Conservation (phyloP, 1,140 invertebrate species). For the Aphis gossypii region DNA sequence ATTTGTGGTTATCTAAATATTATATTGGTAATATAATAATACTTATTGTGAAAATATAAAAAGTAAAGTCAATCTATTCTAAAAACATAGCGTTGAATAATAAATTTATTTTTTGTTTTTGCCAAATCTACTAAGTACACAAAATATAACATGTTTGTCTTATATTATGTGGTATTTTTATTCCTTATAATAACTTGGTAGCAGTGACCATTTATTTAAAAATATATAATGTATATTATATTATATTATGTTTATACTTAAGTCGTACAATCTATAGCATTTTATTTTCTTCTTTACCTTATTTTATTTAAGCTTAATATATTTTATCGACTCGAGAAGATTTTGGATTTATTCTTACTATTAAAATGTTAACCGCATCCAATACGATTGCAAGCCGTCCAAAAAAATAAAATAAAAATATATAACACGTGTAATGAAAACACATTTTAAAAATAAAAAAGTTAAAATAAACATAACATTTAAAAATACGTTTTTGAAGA, state of each 20-base stretch:
- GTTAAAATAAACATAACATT: slow-evolving; percentile 2
- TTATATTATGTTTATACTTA: not conserved
- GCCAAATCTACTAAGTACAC: not conserved
- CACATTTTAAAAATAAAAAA: slow-evolving; percentile 12
- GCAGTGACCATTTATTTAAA: not conserved
- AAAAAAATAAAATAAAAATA: not conserved
- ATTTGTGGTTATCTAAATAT: not conserved
- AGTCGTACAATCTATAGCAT: not conserved
- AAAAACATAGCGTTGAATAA: not conserved
- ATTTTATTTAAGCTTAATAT: not conserved
- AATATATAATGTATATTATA: not conserved
- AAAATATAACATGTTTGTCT: not conserved
- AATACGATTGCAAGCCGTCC: not conserved
- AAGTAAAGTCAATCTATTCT: not conserved
- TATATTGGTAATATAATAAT: not conserved
- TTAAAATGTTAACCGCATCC: not conserved
- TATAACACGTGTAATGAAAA: not conserved
- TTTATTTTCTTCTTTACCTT: not conserved
- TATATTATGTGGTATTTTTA: not conserved
- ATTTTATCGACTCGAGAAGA: not conserved
- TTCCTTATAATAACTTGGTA: not conserved
- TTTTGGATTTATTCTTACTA: not conserved
- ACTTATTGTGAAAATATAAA: not conserved
- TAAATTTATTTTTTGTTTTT: not conserved
- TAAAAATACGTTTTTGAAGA: slow-evolving; percentile 7